These are phyloP conservation scores for Arctocebus calabarensis DNA, from an alignment of 2,797 vertebrate genomes.

Conservation along the genomic window DNA sequence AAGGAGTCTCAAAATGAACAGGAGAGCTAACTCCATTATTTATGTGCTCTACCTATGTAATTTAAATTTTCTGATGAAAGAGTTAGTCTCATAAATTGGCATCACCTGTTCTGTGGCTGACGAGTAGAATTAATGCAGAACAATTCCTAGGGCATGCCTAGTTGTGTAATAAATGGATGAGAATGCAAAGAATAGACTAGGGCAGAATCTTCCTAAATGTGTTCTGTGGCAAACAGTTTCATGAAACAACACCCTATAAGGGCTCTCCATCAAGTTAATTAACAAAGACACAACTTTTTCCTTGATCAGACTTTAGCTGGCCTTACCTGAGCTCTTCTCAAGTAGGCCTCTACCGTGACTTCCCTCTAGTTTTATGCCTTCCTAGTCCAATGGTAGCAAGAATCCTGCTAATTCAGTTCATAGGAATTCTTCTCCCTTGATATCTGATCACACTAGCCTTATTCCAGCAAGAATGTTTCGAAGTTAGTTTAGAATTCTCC, in stretches of 20 bases:
- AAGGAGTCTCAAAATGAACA: slow-evolving; percentile 11
- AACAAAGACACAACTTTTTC: background rate
- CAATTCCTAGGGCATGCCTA: background rate
- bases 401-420: background rate
- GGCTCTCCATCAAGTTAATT: background rate
- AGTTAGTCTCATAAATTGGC: background rate
- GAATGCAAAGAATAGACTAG: background rate
- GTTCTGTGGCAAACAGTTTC: background rate
- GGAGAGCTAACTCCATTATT: background rate
- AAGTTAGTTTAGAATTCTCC: background rate
- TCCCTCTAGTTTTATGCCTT: background rate
- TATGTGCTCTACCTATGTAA: background rate
- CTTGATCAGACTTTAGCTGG: background rate
- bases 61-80: background rate
- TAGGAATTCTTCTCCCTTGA: background rate
- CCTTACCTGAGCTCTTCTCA: background rate
- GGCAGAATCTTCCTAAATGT: background rate
- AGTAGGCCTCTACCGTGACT: background rate
- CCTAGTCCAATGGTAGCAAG: background rate
- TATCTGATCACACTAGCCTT: background rate
- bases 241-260: background rate
- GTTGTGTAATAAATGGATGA: background rate
- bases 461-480: background rate
- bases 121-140: background rate
- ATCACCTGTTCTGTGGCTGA: background rate